Evolutionary conservation across 2,797 vertebrate genomes (phyloP).

Genomic region (Peromyscus eremicus): DNA sequence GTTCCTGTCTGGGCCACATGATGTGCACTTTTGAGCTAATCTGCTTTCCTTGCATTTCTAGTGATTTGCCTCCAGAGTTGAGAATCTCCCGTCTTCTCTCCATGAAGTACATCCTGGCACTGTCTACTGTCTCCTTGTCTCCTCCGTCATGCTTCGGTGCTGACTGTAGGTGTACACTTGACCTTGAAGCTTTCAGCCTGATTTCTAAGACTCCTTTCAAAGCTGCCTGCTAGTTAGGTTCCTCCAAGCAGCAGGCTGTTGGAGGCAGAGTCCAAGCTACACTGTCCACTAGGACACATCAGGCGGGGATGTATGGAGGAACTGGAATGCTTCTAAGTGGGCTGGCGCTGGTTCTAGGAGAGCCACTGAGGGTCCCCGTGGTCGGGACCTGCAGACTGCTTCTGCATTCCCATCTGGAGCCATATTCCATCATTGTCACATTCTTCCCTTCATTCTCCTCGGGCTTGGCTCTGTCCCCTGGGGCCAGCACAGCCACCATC

Average conservation of each 20-base stretch:
- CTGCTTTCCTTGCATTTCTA: neutral
- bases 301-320: neutral
- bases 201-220: neutral
- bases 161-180: neutral
- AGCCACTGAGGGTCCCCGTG: neutral
- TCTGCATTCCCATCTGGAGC: neutral
- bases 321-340: neutral
- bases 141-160: neutral
- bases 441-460: conserved; percentile 76
- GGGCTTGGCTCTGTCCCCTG: conserved; percentile 77
- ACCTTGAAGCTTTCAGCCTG: neutral
- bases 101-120: accelerated
- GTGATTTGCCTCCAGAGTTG: neutral
- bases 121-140: no score
- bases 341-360: neutral
- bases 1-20: neutral
- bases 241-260: neutral
- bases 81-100: neutral
- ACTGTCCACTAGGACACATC: neutral
- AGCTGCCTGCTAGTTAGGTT: neutral
- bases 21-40: no score
- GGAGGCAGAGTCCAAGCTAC: neutral
- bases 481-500: conserved; percentile 81
- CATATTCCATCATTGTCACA: conserved; percentile 34
- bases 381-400: neutral